phyloP scores from a whole-genome alignment of 1,140 invertebrate species.

The Drosophila miranda region DNA sequence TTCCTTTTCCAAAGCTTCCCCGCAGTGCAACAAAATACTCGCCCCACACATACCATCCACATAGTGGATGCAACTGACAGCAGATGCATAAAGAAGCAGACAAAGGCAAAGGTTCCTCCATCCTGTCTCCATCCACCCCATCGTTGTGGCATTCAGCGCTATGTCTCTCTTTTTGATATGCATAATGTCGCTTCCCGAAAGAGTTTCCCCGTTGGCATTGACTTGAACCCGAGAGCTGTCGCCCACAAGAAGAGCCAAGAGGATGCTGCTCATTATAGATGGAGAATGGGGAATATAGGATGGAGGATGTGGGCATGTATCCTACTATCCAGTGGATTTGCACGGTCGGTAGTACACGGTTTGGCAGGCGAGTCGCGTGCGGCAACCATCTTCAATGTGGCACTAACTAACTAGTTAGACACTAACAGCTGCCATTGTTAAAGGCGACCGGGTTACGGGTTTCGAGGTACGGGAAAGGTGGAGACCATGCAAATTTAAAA shows the following conservation, averaged over 20 bases:
- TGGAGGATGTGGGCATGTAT: too few relatives aligned
- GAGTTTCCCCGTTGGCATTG: too few relatives aligned
- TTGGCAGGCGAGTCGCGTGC: slow-evolving; percentile 1
- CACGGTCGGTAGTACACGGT: not conserved
- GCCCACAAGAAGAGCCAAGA: too few relatives aligned
- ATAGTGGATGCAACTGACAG: slow-evolving; percentile 51
- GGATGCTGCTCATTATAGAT: too few relatives aligned
- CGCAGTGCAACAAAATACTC: not conserved
- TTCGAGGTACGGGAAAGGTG: slow-evolving; percentile 5
- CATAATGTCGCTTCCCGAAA: slow-evolving; percentile 24
- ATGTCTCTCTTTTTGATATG: slow-evolving; percentile 11
- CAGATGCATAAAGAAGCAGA: slow-evolving; percentile 46
- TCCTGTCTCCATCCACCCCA: not conserved
- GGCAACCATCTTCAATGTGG: slow-evolving; percentile 32
- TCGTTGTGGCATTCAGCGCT: too few relatives aligned
- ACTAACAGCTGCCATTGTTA: slow-evolving; percentile 57
- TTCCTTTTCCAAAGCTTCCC: slow-evolving; percentile 1
- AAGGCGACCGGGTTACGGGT: too few relatives aligned
- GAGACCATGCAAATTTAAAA: slow-evolving; percentile 73
- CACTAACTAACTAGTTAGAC: slow-evolving; percentile 76
- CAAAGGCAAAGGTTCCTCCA: slow-evolving; percentile 22
- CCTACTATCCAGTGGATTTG: too few relatives aligned
- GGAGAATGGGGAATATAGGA: too few relatives aligned
- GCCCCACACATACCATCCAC: not conserved
- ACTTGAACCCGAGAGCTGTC: too few relatives aligned